These are phyloP conservation scores for Papilio polyxenes DNA, from an alignment of 1,140 invertebrate genomes.

Conservation along the genomic window DNA sequence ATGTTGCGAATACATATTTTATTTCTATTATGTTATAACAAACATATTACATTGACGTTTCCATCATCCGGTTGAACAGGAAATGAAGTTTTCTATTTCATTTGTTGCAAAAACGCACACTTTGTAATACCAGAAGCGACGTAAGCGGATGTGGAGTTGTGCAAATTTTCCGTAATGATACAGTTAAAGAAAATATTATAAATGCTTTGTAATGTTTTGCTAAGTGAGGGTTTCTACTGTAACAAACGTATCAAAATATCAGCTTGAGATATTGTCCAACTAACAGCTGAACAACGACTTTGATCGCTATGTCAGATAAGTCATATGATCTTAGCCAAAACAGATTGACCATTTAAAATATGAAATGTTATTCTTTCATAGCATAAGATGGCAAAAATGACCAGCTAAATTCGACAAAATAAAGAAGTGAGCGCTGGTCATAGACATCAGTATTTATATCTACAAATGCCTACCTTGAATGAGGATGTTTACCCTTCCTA, in stretches of 20 bases:
- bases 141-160: not conserved
- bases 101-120: conserved; percentile 13
- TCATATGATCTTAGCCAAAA: too few species aligned
- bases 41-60: conserved; percentile 6
- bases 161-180: not conserved
- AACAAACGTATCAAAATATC: not conserved
- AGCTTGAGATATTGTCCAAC: not conserved
- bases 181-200: not conserved
- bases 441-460: too few species aligned
- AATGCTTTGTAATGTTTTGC: too few species aligned
- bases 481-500: too few species aligned
- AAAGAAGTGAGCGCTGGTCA: not conserved
- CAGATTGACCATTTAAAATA: too few species aligned
- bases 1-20: not conserved
- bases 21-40: not conserved
- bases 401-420: too few species aligned
- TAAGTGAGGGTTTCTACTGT: too few species aligned
- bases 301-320: too few species aligned
- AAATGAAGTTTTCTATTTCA: not conserved
- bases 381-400: too few species aligned
- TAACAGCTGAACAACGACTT: too few species aligned
- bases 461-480: too few species aligned
- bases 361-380: too few species aligned
- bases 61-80: not conserved
- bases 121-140: not conserved